These are phyloP conservation scores for Xenus cinereus DNA, from an alignment of 2,113 vertebrate genomes.

Conservation along the genomic window DNA sequence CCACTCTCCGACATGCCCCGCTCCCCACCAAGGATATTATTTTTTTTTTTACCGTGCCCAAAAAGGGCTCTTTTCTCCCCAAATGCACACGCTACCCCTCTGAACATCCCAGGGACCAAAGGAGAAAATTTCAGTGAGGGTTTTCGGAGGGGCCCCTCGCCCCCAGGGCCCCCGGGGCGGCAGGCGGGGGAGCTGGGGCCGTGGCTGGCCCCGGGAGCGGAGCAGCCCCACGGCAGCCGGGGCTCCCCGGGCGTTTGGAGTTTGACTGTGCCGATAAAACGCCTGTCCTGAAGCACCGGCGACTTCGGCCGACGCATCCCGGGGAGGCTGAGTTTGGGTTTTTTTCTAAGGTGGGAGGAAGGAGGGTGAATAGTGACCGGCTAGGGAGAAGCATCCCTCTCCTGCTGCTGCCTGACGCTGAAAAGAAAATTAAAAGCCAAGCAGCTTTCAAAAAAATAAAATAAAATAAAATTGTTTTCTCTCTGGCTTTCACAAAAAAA, in stretches of 20 bases:
- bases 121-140: background rate
- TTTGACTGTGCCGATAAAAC: background rate
- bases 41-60: background rate
- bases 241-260: background rate
- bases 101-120: background rate
- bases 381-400: background rate
- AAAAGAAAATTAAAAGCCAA: background rate
- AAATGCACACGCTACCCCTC: rapidly evolving
- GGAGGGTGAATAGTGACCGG: background rate
- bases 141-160: background rate
- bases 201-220: background rate
- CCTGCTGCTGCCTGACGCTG: rapidly evolving
- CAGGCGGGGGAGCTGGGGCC: background rate
- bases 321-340: background rate
- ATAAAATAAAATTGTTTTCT: background rate
- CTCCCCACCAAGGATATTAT: background rate
- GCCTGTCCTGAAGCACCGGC: background rate
- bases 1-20: rapidly evolving
- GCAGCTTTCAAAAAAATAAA: background rate
- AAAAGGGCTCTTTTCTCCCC: background rate
- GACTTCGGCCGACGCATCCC: rapidly evolving
- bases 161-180: background rate
- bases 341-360: background rate
- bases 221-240: background rate
- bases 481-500: background rate